Conservation (phyloP, 2,797 vertebrate species). For the Xiphorhynchus erythropygius region DNA sequence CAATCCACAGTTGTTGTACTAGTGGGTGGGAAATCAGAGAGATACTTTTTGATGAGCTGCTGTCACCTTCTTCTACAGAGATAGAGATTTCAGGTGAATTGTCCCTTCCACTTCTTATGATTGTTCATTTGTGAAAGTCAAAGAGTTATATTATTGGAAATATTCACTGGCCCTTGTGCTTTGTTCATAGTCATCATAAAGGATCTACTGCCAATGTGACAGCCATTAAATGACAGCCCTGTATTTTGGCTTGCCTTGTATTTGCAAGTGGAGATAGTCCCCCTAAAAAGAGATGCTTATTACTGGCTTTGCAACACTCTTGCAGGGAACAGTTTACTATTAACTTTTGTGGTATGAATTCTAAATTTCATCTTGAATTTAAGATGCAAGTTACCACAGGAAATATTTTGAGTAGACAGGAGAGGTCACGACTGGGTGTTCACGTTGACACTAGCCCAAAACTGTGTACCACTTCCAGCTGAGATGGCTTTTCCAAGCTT, state of each 20-base stretch:
- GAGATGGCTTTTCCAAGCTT: not conserved
- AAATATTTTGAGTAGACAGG: not conserved
- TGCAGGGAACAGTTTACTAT: not conserved
- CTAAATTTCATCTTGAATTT: not conserved
- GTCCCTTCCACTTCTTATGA: not conserved
- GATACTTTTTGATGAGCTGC: not conserved
- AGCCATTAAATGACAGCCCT: not conserved
- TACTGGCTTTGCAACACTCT: not conserved
- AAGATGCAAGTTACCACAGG: not conserved
- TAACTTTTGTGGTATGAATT: not conserved
- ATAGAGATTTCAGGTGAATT: not conserved
- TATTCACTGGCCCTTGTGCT: not conserved
- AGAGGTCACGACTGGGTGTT: not conserved
- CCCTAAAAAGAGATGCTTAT: not conserved
- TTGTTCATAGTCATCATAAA: not conserved
- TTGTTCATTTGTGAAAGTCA: not conserved
- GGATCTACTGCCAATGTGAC: not conserved
- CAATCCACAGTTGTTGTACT: not conserved
- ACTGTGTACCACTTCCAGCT: not conserved
- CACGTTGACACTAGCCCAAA: not conserved
- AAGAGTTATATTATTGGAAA: not conserved
- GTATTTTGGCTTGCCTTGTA: not conserved
- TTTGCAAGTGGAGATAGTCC: not conserved
- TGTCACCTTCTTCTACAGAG: not conserved
- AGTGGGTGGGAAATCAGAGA: not conserved